Evolutionary conservation across 2,888 invertebrate genomes (phyloP), one percentile per base, ranked within the genome.

Genomic region (Rhorus exstirpatorius): DNA sequence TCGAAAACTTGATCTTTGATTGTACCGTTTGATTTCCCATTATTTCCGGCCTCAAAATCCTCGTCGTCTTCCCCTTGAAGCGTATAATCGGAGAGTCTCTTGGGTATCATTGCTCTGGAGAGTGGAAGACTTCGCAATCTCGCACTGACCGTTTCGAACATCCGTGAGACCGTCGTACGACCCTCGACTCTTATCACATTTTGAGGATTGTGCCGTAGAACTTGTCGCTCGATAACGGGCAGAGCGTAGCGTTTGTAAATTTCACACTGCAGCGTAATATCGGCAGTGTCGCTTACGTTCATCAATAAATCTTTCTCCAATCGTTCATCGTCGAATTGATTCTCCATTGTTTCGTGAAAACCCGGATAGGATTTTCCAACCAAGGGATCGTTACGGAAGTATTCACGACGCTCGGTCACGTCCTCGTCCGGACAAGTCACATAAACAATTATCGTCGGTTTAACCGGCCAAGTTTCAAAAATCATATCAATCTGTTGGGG

Each of bases 101-200:
- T 86, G 0, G 93, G 93, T 19, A 93, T 65, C 14, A 93, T 74
- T 0, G 91, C 92, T 72, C 86, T 88, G 26, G 91, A 92, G 12
- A 93, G 55, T 1, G 93, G 92, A 38, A 93, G 85, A 19, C 89
- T 87, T 68, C 89, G 86, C 24, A 95, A 89, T 84, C 93, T 93
- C 84, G 94, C 91, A 83, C 92, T 91, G 51, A 95, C 83, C 38
- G 94, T 91, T 84, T 94, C 87, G 86, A 95, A 93, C 93, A 95
- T 94, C 85, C 94, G 91, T 55, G 92, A 88, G 17, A 92, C 85
- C 24, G 94, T 89, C 44, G 92, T 91, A 38, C 95, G 93, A 0
- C 94, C 95, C 90, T 96, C 95, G 58, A 96, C 88, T 91, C 94
- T 94, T 31, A 96, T 93, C 49, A 95, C 93, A 87, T 92, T 91